Evolutionary conservation across 2,888 invertebrate genomes (phyloP), one percentile per base, ranked within the genome.

Genomic region (Tenthredo mesomela): DNA sequence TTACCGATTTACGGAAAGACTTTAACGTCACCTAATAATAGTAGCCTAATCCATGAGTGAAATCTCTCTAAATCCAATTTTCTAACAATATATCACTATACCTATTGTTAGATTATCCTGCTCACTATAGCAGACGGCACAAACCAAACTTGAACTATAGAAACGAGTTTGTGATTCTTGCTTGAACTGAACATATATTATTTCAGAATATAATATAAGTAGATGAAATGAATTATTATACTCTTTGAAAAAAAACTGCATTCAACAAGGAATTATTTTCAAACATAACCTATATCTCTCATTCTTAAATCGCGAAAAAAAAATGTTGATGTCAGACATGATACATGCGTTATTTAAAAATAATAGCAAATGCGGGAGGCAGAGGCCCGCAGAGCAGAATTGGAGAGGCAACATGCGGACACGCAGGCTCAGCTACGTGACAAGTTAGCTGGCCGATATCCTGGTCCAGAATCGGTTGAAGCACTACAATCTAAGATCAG

Each of bases 401-500:
- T 97, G 88, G 97, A 97, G 94, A 95, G 96, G 87, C 96, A 97
- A 89, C 97, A 97, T 93, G 94, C 96, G 87, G 97, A 97, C 89
- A 96, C 97, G 90, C 95, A 97, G 90, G 95, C 96, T 89, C 96
- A 96, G 92, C 94, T 96, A 88, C 95, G 96, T 78, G 93, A 93
- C 67, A 93, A 93, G 90, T 88, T 93, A 90, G 93, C 95, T 90
- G 95, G 95, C 65, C 90, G 94, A 80, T 94, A 94, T 87, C 94
- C 94, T 89, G 94, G 94, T 21, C 93, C 94, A 85, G 97, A 97
- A 89, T 95, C 95, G 61, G 94, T 96, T 86, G 96, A 96, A 90
- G 96, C 96, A 87, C 94, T 97, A 90, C 96, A 97, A 93, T 97
- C 97, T 77, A 95, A 97, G 90, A 97, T 97, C 83, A 95, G 98